phyloP scores from a whole-genome alignment of 2,113 vertebrate genomes.

The Sebastes fasciatus region DNA sequence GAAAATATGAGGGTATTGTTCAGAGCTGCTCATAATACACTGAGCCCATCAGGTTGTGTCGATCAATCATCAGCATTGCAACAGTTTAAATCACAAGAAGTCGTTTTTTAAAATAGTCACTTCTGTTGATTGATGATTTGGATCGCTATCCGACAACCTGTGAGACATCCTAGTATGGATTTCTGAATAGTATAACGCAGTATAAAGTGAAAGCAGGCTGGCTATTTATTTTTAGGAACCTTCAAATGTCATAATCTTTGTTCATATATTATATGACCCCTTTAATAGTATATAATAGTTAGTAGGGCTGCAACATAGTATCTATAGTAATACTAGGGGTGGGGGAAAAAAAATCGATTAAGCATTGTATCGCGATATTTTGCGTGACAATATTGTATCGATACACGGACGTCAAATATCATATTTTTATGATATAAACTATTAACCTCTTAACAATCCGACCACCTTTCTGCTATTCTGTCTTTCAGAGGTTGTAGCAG shows the following conservation, averaged over 20 bases:
- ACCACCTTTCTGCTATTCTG: too few relatives aligned
- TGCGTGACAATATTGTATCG: too few relatives aligned
- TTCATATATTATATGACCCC: not conserved
- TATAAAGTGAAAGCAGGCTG: slow-evolving; percentile 62
- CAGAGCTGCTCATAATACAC: slow-evolving; percentile 6
- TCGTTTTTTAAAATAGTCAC: slow-evolving; percentile 46
- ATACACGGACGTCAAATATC: too few relatives aligned
- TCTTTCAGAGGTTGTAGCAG: too few relatives aligned
- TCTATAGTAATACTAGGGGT: not conserved
- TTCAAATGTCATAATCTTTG: slow-evolving; percentile 4
- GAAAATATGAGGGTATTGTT: slow-evolving; percentile 26
- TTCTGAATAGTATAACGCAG: slow-evolving; percentile 51
- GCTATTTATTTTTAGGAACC: slow-evolving; percentile 36
- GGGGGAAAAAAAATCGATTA: too few relatives aligned
- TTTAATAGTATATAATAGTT: not conserved
- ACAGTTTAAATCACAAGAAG: slow-evolving; percentile 30
- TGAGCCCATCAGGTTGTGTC: slow-evolving; percentile 3
- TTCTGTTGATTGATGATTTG: slow-evolving; percentile 63
- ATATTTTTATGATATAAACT: too few relatives aligned
- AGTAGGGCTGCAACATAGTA: not conserved
- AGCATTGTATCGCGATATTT: too few relatives aligned
- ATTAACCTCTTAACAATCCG: too few relatives aligned
- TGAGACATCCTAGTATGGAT: slow-evolving; percentile 61
- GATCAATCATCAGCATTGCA: slow-evolving; percentile 49
- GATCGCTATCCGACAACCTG: slow-evolving; percentile 62